Conservation (phyloP, 1,140 invertebrate species). For the Drosophila carrolli region DNA sequence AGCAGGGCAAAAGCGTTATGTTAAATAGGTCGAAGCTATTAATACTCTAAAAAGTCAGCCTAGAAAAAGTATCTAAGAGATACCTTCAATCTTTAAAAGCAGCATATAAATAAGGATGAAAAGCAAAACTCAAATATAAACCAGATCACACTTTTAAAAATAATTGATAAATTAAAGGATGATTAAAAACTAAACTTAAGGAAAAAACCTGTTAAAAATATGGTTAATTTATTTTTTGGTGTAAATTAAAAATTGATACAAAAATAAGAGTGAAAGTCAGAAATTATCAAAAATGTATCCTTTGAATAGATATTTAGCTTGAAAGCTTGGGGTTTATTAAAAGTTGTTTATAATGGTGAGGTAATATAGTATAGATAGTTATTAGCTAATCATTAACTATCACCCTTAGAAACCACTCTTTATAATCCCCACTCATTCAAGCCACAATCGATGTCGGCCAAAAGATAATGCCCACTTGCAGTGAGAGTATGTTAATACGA, state of each 20-base stretch:
- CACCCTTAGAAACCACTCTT: not conserved
- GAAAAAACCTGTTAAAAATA: too few relatives aligned
- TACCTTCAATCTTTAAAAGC: too few relatives aligned
- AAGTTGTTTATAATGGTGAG: too few relatives aligned
- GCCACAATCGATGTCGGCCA: not conserved
- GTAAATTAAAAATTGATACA: too few relatives aligned
- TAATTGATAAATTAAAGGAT: too few relatives aligned
- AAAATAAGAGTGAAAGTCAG: too few relatives aligned
- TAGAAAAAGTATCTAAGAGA: not conserved
- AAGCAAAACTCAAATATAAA: too few relatives aligned
- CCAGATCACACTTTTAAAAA: not conserved
- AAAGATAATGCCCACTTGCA: constrained; percentile 10
- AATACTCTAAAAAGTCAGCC: constrained; percentile 34
- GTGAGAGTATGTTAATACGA: constrained; percentile 42
- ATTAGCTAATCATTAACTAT: not conserved
- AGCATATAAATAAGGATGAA: not conserved
- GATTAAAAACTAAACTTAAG: too few relatives aligned
- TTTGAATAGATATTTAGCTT: too few relatives aligned
- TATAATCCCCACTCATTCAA: not conserved
- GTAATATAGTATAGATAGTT: not conserved
- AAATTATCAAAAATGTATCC: too few relatives aligned
- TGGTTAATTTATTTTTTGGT: too few relatives aligned
- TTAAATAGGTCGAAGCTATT: constrained; percentile 29
- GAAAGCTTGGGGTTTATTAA: too few relatives aligned
- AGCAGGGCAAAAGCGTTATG: constrained; percentile 15